Evolutionary conservation across 2,888 invertebrate genomes (phyloP).

Genomic region (Ypsolopha scabrella): DNA sequence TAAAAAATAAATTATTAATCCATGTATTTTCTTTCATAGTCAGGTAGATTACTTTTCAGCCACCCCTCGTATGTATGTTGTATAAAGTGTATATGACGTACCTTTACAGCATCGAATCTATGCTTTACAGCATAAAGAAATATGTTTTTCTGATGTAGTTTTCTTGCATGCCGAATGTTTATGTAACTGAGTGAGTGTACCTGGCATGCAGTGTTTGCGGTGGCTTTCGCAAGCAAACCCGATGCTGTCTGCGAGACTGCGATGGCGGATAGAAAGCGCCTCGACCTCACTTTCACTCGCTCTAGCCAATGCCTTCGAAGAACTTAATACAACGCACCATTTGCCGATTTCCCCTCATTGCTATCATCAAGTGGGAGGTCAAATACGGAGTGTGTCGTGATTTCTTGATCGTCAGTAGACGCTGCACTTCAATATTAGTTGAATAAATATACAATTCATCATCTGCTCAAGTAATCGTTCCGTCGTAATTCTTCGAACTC

Average conservation of each 20-base stretch:
- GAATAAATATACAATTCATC: not conserved
- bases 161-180: not conserved
- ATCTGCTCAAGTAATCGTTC: not conserved
- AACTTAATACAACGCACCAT: not conserved
- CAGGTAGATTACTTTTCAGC: no score
- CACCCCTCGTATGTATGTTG: no score
- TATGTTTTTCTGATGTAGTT: no score
- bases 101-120: no score
- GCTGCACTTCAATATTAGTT: not conserved
- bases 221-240: conserved; percentile 47
- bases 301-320: not conserved
- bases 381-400: not conserved
- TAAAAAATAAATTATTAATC: no score
- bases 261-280: conserved; percentile 58
- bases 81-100: no score
- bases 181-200: not conserved
- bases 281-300: conserved; percentile 64
- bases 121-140: no score
- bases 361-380: not conserved
- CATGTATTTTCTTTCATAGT: no score
- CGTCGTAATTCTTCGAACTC: conserved; percentile 33
- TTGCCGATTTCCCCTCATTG: no score
- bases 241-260: conserved; percentile 14
- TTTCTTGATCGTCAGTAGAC: not conserved
- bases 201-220: conserved; percentile 12